These are phyloP conservation scores for Siderastrea radians DNA, from an alignment of 92 coral and sea anemone species.

Conservation along the genomic window DNA sequence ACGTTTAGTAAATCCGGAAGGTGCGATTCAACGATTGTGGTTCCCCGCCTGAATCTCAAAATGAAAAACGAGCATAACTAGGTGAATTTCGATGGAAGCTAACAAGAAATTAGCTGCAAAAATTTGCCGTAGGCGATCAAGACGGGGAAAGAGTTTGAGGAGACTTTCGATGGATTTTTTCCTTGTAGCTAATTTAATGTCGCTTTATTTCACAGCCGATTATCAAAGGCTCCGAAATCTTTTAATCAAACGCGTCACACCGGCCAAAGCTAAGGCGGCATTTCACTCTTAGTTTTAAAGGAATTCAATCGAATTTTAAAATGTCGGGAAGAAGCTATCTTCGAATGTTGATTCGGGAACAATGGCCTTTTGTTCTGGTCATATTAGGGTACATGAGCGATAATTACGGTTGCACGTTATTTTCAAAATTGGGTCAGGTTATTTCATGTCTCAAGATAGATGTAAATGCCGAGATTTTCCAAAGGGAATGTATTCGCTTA, in stretches of 20 bases:
- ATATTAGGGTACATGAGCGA: slow-evolving; percentile 57
- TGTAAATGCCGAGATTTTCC: not conserved
- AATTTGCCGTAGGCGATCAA: slow-evolving; percentile 28
- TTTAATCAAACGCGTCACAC: slow-evolving; percentile 64
- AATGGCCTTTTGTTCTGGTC: slow-evolving; percentile 62
- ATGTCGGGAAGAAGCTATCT: slow-evolving; percentile 70
- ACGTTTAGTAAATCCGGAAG: slow-evolving; percentile 71
- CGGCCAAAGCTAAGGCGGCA: slow-evolving; percentile 68
- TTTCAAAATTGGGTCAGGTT: not conserved
- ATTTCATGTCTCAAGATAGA: not conserved
- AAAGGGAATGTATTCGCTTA: not conserved
- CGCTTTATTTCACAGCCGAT: slow-evolving; percentile 32
- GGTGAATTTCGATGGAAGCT: slow-evolving; percentile 9
- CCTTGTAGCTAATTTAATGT: slow-evolving; percentile 29
- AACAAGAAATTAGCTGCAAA: slow-evolving; percentile 18
- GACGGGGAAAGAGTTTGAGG: slow-evolving; percentile 6
- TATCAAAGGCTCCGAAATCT: slow-evolving; percentile 79
- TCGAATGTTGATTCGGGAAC: slow-evolving; percentile 65
- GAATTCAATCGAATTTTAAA: slow-evolving; percentile 83
- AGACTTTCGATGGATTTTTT: not conserved
- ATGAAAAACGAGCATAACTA: not conserved
- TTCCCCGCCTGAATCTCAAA: not conserved
- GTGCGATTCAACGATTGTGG: slow-evolving; percentile 12
- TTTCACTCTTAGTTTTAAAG: slow-evolving; percentile 68
- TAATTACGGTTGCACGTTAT: slow-evolving; percentile 38